Evolutionary conservation across 92 coral and sea anemone genomes (phyloP).

Genomic region (Phenganax marumi): DNA sequence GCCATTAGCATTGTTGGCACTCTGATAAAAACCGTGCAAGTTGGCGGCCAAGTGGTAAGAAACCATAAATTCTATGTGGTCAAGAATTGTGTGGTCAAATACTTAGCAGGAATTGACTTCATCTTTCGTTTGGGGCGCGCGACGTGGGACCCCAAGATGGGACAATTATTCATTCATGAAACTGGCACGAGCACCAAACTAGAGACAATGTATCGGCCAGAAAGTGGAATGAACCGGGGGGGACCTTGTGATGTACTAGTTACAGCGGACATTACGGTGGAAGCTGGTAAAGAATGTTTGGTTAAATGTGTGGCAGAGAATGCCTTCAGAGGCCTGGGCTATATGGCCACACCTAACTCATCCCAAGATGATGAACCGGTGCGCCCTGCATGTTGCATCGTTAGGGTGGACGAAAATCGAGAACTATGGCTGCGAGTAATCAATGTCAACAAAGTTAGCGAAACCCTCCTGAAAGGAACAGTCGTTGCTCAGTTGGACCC

Average conservation of each 20-base stretch:
- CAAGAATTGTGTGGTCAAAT: slow-evolving; percentile 30
- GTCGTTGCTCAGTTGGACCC: slow-evolving; percentile 2
- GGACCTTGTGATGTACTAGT: not conserved
- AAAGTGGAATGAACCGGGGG: not conserved
- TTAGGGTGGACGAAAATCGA: not conserved
- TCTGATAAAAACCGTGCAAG: slow-evolving; percentile 16
- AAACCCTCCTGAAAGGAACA: not conserved
- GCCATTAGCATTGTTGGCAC: slow-evolving; percentile 31
- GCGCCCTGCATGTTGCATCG: slow-evolving; percentile 10
- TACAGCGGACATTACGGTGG: not conserved
- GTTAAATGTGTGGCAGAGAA: slow-evolving; percentile 13
- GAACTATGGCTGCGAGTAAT: slow-evolving; percentile 15
- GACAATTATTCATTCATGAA: slow-evolving; percentile 17
- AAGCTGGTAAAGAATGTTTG: not conserved
- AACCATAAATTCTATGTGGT: slow-evolving; percentile 27
- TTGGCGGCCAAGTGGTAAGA: slow-evolving; percentile 29
- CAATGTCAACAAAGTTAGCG: not conserved
- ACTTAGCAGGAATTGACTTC: slow-evolving; percentile 36
- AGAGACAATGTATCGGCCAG: slow-evolving; percentile 10
- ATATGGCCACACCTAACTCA: not conserved
- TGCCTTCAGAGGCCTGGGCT: not conserved
- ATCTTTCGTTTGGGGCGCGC: slow-evolving; percentile 29
- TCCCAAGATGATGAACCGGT: not conserved
- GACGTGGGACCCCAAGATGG: slow-evolving; percentile 28
- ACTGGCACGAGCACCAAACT: slow-evolving; percentile 3